Percentiles rank a stretch among this genome's conserved stretches.
phyloP scores from a whole-genome alignment of 2,888 invertebrate species.

The Watsonalla binaria region DNA sequence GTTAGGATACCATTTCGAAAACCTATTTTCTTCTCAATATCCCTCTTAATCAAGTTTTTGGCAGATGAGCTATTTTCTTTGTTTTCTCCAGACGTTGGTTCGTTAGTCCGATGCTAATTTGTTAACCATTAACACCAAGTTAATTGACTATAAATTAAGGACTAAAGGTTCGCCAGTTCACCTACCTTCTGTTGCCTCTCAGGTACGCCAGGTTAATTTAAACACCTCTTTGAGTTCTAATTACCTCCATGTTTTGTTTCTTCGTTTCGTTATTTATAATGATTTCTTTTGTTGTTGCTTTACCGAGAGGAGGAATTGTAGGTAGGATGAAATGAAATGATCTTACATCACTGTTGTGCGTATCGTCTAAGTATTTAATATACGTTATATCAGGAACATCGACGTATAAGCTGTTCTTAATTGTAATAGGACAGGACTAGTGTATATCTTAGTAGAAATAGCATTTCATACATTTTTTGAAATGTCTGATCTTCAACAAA shows the following conservation, averaged over 20 bases:
- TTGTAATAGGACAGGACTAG: too few species aligned
- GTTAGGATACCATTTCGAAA: too few species aligned
- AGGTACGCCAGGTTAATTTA: constrained; percentile 51
- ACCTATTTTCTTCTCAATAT: too few species aligned
- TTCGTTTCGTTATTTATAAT: constrained; percentile 11
- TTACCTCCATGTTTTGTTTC: constrained; percentile 38
- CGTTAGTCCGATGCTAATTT: constrained; percentile 55
- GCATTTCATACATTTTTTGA: too few species aligned
- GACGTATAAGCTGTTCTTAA: too few species aligned
- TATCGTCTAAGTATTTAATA: too few species aligned
- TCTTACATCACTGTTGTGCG: too few species aligned
- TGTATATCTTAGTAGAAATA: too few species aligned
- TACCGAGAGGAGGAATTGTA: constrained; percentile 6
- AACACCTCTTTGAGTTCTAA: constrained; percentile 59
- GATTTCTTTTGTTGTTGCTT: constrained; percentile 7
- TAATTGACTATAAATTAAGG: constrained; percentile 76
- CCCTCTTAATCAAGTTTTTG: neutral
- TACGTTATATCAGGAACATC: too few species aligned
- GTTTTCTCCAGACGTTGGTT: constrained; percentile 33
- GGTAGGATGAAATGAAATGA: too few species aligned
- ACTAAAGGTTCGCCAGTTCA: constrained; percentile 59
- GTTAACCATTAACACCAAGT: constrained; percentile 69
- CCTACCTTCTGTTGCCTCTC: constrained; percentile 38
- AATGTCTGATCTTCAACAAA: too few species aligned
- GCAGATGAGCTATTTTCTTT: neutral